Evolutionary conservation across 2,113 vertebrate species (phyloP).

Genomic region (Notechis scutatus): DNA sequence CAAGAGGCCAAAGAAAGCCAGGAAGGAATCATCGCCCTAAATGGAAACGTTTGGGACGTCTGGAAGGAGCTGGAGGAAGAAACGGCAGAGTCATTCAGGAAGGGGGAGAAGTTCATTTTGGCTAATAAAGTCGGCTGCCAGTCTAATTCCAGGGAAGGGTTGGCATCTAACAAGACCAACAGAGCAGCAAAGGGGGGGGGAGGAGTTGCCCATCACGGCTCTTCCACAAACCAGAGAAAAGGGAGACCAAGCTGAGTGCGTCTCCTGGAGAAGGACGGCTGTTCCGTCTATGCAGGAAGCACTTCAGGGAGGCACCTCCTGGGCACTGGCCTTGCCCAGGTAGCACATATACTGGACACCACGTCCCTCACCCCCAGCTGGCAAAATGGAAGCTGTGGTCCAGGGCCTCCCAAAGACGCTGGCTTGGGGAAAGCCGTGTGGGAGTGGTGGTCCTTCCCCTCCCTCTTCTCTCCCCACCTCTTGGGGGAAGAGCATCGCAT

Average conservation of each 20-base stretch:
- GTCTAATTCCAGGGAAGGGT: fast-evolving
- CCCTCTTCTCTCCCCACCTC: not conserved
- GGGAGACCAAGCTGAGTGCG: not conserved
- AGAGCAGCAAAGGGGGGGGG: not conserved
- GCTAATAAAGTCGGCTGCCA: not conserved
- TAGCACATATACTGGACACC: not conserved
- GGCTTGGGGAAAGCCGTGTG: not conserved
- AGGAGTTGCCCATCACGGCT: not conserved
- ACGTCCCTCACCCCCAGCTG: not conserved
- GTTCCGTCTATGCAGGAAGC: not conserved
- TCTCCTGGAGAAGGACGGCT: not conserved
- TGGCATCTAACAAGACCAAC: not conserved
- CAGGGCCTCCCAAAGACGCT: not conserved
- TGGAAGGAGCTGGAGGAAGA: not conserved
- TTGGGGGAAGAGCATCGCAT: no score
- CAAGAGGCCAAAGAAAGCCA: fast-evolving
- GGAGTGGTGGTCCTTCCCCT: not conserved
- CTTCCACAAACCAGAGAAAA: not conserved
- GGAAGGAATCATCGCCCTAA: not conserved
- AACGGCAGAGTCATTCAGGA: not conserved
- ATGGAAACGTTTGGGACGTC: not conserved
- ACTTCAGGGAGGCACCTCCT: not conserved
- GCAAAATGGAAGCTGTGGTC: not conserved
- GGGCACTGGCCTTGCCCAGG: not conserved
- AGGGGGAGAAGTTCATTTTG: not conserved